Percentiles rank a stretch among this genome's conserved stretches.
Evolutionary conservation across 2,113 vertebrate species (phyloP).

Genomic region (Nyctibius bracteatus): DNA sequence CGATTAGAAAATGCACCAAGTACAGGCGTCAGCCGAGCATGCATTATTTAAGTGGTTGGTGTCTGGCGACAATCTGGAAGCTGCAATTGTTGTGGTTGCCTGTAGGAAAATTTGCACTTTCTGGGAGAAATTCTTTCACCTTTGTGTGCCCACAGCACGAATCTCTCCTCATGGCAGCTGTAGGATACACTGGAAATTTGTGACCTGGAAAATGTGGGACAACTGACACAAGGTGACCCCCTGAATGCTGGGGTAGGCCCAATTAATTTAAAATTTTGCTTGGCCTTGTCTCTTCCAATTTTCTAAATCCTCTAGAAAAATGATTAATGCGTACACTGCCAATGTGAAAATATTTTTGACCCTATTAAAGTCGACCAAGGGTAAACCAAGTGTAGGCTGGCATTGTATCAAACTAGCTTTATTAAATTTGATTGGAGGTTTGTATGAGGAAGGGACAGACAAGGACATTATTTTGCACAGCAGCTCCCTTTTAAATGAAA

Average conservation of each 20-base stretch:
- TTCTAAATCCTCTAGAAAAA: conserved; percentile 95
- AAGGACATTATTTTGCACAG: conserved; percentile 94
- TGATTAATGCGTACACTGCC: conserved; percentile 92
- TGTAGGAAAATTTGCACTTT: conserved; percentile 80
- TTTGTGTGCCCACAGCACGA: conserved; percentile 78
- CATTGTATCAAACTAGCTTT: conserved; percentile 94
- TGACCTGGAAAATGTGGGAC: conserved; percentile 88
- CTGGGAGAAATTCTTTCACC: conserved; percentile 84
- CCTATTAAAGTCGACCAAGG: conserved; percentile 98
- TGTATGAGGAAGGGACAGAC: conserved; percentile 85
- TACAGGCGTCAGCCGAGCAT: conserved; percentile 72
- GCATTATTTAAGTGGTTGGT: conserved; percentile 82
- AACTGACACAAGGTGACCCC: conserved; percentile 85
- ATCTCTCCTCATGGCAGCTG: conserved; percentile 78
- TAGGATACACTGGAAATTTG: conserved; percentile 78
- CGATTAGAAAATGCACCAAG: conserved; percentile 78
- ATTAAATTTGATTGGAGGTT: conserved; percentile 96
- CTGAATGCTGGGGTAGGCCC: conserved; percentile 82
- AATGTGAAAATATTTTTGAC: conserved; percentile 97
- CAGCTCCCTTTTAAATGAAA: conserved; percentile 77
- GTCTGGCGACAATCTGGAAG: conserved; percentile 79
- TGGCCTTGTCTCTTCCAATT: conserved; percentile 93
- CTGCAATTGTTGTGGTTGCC: conserved; percentile 76
- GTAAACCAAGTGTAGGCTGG: conserved; percentile 94
- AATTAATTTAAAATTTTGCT: conserved; percentile 96